Base-by-base conservation (phyloP, 2,797 vertebrate species). In the Argyrosomus regius region DNA sequence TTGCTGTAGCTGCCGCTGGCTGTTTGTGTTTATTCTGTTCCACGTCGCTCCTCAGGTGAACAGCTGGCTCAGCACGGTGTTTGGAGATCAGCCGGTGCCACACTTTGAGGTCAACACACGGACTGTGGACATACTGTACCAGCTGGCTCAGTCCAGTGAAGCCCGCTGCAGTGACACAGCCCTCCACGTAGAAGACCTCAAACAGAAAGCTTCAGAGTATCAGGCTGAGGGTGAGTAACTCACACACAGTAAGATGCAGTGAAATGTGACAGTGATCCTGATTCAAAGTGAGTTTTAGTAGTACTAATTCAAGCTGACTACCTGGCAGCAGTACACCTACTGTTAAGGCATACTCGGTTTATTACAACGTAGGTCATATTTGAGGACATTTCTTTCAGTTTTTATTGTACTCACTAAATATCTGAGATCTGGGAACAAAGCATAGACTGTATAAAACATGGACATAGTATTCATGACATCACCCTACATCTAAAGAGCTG, bases 1-100 rank as follows among this genome's bases (percentile, higher is more conserved):
- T 14, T 0, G 3, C 4, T 1, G 13, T 43, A 46, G 0, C 31
- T 22, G 28, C 3, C 2, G 7, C 11, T 52, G 13, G 5, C 6
- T 39, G 13, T 49, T 11, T 17, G 2, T 24, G n/a, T 65, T 64
- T 3, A 28, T 9, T 1, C 7, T 35, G 13, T 22, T 31, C 26
- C 1, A 0, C 39, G 54, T 73, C 3, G 3, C 16, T 72, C 57
- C 67, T 39, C 79, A 99, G 98, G 93, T 98, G 67, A 90, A 90
- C 74, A 81, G 45, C 49, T 99, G 97, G 98, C 91, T 99, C 65
- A 89, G 90, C 76, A 53, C 91, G 0, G 80, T 95, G 58, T 96
- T 93, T 75, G 95, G 88, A 0, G 63, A 95, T 65, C 62, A 80
- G 56, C 76, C 88, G 11, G 22, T 97, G 62, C 96, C 96, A 0